Percentiles rank a stretch among this genome's conserved stretches.
phyloP scores from a whole-genome alignment of 2,113 vertebrate genomes.

The Prunella himalayana region DNA sequence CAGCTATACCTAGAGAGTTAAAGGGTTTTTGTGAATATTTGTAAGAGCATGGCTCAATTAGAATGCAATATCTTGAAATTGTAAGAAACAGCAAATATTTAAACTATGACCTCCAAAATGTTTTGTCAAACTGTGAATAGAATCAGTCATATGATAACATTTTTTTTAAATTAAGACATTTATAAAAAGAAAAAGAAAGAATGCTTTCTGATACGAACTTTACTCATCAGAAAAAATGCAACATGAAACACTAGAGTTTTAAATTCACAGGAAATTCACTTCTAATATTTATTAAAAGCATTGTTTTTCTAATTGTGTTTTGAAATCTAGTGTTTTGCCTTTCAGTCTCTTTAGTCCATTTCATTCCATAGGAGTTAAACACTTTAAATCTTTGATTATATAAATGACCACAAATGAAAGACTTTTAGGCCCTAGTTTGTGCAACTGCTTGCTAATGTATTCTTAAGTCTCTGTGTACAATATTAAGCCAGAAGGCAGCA shows the following conservation, averaged over 20 bases:
- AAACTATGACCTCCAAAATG: neutral
- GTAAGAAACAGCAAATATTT: neutral
- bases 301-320: neutral
- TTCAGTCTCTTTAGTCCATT: neutral
- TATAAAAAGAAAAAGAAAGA: neutral
- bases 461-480: neutral
- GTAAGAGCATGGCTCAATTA: neutral
- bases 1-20: neutral
- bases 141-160: neutral
- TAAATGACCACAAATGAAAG: neutral
- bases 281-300: neutral
- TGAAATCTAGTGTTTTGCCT: neutral
- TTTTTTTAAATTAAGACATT: neutral
- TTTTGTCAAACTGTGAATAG: neutral
- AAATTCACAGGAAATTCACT: neutral
- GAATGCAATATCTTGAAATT: neutral
- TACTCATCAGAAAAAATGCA: neutral
- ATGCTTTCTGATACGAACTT: neutral
- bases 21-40: neutral
- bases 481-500: neutral
- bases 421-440: neutral
- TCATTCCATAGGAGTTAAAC: neutral
- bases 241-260: neutral
- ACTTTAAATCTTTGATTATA: neutral
- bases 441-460: neutral